A percentile compares a stretch with the other conserved stretches of the same genome.
Evolutionary conservation across 2,797 vertebrate species (phyloP).

Genomic region (Crax fasciolata): DNA sequence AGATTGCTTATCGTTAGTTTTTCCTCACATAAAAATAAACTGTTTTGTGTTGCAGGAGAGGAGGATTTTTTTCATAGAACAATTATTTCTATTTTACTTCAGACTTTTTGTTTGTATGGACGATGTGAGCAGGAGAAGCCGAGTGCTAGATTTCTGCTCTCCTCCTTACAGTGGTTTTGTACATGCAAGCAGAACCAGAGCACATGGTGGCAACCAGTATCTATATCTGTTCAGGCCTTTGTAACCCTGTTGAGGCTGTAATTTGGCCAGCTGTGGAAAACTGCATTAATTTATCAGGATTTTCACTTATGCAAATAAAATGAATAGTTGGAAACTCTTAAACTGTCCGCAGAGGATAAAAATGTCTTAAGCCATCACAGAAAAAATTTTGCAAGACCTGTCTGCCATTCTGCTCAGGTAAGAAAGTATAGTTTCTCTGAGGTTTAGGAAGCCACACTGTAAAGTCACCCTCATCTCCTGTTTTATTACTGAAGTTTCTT

Average conservation of each 20-base stretch:
- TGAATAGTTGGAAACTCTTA: not conserved
- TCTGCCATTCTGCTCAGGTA: fast-evolving
- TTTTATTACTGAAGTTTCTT: not conserved
- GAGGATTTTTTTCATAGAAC: not conserved
- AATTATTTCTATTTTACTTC: not conserved
- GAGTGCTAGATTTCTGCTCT: not conserved
- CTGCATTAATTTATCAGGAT: not conserved
- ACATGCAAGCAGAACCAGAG: not conserved
- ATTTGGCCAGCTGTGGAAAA: not conserved
- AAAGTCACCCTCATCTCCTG: not conserved
- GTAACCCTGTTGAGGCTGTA: not conserved
- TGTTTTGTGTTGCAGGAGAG: not conserved
- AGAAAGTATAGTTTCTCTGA: not conserved
- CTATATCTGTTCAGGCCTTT: not conserved
- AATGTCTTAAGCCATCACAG: not conserved
- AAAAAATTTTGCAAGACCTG: not conserved
- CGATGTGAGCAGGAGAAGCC: not conserved
- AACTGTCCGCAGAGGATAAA: not conserved
- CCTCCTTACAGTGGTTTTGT: not conserved
- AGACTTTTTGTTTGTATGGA: not conserved
- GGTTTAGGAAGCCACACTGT: not conserved
- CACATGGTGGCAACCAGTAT: fast-evolving
- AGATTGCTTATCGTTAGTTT: not conserved
- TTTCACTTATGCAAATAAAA: not conserved
- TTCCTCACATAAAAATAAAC: not conserved